Percentiles rank a stretch among this genome's conserved stretches.
Conservation (phyloP, 2,113 vertebrate genomes). For the Eulemur rufifrons region DNA sequence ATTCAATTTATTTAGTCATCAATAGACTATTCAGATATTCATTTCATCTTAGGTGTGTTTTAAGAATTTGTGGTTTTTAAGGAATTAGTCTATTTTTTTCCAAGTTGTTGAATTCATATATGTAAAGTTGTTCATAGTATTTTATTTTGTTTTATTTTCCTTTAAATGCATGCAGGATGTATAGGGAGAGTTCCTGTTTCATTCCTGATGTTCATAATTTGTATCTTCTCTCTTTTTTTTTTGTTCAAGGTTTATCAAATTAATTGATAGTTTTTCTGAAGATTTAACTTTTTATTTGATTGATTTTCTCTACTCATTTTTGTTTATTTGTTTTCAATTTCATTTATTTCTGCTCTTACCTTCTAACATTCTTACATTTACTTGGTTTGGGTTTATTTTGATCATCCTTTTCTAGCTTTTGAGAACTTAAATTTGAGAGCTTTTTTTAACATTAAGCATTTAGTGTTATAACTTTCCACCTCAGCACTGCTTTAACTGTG, state of each 20-base stretch:
- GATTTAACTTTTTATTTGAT: background rate
- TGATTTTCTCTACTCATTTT: background rate
- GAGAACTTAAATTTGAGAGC: background rate
- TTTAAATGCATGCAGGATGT: background rate
- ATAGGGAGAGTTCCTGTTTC: background rate
- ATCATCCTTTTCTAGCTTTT: background rate
- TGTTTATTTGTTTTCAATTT: background rate
- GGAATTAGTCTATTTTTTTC: background rate
- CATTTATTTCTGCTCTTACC: background rate
- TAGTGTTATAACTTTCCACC: background rate
- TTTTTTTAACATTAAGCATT: background rate
- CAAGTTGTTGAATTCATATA: background rate
- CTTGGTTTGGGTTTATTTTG: background rate
- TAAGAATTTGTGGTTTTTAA: slow-evolving; percentile 8
- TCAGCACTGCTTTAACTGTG: background rate
- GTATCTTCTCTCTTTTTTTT: background rate
- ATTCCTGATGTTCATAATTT: background rate
- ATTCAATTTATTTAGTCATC: slow-evolving; percentile 37
- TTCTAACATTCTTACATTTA: background rate
- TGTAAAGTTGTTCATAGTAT: background rate
- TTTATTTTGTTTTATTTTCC: background rate
- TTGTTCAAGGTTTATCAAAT: background rate
- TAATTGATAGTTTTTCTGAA: background rate
- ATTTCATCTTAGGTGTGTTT: background rate
- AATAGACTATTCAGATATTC: background rate